Base-by-base conservation (phyloP, 2,113 vertebrate genomes). In the Pterocles gutturalis region DNA sequence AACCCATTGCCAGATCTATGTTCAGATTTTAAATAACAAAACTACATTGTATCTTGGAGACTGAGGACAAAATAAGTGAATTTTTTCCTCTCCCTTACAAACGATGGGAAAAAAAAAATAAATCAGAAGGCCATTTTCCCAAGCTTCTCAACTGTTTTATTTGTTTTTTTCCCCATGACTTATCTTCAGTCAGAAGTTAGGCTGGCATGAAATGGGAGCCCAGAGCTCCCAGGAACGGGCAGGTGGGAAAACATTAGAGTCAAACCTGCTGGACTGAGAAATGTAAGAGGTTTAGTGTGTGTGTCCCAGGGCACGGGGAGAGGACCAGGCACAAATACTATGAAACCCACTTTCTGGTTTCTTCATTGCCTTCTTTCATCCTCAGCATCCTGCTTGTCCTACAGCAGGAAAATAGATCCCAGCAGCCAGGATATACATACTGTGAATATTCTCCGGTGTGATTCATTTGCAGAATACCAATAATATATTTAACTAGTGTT, bases 401-500 rank as follows among this genome's bases (percentile, higher is more conserved):
- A 3, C 80, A 58, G 73, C 62, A 53, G 82, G 75, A 57, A 43
- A 61, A 3, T 1, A 7, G 4, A 34, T 17, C 55, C 78, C 10
- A 55, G 90, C 0, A 3, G 75, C 81, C 66, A 9, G 94, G 79
- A 38, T 34, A 21, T 72, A 57, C 36, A 17, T 86, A 62, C 89
- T 97, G 97, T 92, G 97, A 98, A 97, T 38, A 83, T 94, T 71
- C 78, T 65, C 93, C 34, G 62, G 77, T 81, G 75, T 67, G 95
- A 93, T 80, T 93, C 79, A 14, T 89, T 22, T 87, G 93, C 79
- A 92, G 96, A 78, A 97, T 83, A 79, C 45, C 43, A 28, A 87
- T 89, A 89, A 97, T 92, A 94, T 97, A 97, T 98, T 97, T 96
- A 98, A 96, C 93, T 95, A 70, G 64, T 60, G 64, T 65, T 93